Percentiles rank a stretch among this genome's conserved stretches.
Conservation (phyloP, 2,888 invertebrate genomes). For the Drosophila stalkeri region DNA sequence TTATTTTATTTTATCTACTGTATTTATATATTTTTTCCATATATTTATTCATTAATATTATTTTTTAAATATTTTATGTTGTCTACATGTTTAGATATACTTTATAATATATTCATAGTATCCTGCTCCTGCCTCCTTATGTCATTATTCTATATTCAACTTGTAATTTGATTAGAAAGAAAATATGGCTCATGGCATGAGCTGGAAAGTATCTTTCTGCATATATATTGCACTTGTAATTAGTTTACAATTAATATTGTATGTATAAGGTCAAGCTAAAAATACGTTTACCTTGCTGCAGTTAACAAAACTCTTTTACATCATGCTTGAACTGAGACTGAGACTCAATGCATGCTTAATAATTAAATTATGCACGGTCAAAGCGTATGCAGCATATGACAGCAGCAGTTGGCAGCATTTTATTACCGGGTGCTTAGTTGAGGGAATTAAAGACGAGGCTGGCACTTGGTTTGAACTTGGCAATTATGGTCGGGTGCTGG, state of each 20-base stretch:
- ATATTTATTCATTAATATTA: no score
- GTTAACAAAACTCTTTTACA: neutral
- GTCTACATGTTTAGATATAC: no score
- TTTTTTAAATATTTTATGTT: neutral
- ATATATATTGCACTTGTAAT: neutral
- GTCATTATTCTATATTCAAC: neutral
- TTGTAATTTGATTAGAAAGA: neutral
- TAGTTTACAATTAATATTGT: neutral
- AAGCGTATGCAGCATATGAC: constrained; percentile 24
- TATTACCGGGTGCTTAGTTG: constrained; percentile 29
- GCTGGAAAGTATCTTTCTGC: neutral
- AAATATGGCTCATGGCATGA: neutral
- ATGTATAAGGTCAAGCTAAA: constrained; percentile 2
- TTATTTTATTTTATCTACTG: no score
- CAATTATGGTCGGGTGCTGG: neutral
- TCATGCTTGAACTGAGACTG: constrained; percentile 1
- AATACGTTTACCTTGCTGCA: constrained; percentile 6
- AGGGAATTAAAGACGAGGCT: constrained; percentile 56
- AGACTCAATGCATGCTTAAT: constrained; percentile 5
- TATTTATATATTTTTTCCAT: no score
- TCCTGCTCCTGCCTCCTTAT: neutral
- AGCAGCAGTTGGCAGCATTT: constrained; percentile 15
- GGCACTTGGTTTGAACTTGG: neutral
- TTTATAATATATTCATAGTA: no score
- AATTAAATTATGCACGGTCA: constrained; percentile 37